A percentile compares a stretch with the other conserved stretches of the same genome.
Conservation (phyloP, 2,113 vertebrate genomes). For the Andinoacara biseriatus region DNA sequence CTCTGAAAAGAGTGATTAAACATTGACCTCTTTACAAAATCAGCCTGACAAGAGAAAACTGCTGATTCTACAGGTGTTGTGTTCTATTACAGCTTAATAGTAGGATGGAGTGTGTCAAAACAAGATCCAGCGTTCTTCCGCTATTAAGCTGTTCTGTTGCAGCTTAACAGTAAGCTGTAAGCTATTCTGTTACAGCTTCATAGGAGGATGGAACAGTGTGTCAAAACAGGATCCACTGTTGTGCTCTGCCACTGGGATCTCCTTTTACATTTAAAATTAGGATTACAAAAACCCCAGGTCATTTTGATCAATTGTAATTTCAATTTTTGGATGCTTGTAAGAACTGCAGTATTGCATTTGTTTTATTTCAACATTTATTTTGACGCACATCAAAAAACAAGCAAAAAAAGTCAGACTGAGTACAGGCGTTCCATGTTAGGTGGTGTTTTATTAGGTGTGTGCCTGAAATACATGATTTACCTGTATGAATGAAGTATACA, state of each 20-base stretch:
- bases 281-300: not conserved
- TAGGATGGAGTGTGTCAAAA: not conserved
- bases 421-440: not conserved
- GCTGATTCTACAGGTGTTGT: not conserved
- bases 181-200: not conserved
- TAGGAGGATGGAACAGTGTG: not conserved
- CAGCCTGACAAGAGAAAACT: not conserved
- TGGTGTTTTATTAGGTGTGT: not conserved
- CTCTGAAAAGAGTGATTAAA: not conserved
- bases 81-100: not conserved
- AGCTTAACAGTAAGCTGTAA: not conserved
- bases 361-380: not conserved
- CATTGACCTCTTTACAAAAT: not conserved
- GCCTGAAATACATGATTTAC: not conserved
- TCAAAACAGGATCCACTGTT: not conserved
- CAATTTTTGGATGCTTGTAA: not conserved
- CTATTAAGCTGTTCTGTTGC: not conserved
- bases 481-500: not conserved
- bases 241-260: not conserved
- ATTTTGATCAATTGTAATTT: not conserved
- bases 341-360: not conserved
- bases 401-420: not conserved
- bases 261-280: not conserved
- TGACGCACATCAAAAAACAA: not conserved
- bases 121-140: not conserved